Percentiles rank a stretch among this genome's conserved stretches.
These are phyloP conservation scores for Poeciliopsis retropinna DNA, from an alignment of 2,113 vertebrate species.

Conservation along the genomic window DNA sequence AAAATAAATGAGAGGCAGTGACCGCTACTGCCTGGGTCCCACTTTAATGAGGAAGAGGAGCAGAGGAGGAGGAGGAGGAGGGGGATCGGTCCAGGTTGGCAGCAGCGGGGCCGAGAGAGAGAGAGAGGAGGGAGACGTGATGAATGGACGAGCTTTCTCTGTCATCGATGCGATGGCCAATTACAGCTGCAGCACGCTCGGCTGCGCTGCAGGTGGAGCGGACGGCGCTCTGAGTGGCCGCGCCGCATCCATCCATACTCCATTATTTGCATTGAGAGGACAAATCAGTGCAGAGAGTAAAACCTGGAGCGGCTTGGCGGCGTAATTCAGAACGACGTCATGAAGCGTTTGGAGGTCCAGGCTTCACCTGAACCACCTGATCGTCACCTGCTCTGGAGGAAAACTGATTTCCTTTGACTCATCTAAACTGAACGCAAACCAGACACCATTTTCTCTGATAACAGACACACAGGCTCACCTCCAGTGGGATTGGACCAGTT, in stretches of 20 bases:
- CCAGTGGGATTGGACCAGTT: no score
- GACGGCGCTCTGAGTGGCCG: slow-evolving; percentile 35
- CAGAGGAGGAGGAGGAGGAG: slow-evolving; percentile 38
- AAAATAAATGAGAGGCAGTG: slow-evolving; percentile 86
- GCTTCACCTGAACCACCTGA: background rate
- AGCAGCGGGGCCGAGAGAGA: slow-evolving; percentile 48
- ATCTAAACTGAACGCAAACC: background rate
- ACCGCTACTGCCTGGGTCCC: slow-evolving; percentile 79
- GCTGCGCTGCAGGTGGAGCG: slow-evolving; percentile 67
- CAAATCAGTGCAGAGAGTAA: slow-evolving; percentile 18
- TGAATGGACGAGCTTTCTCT: slow-evolving; percentile 70
- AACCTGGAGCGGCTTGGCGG: slow-evolving; percentile 29
- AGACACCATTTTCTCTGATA: background rate
- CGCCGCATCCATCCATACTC: slow-evolving; percentile 43
- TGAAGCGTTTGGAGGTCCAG: background rate
- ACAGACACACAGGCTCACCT: no score
- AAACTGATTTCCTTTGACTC: no score
- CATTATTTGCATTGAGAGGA: slow-evolving; percentile 67
- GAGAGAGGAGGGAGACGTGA: slow-evolving; percentile 50
- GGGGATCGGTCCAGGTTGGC: slow-evolving; percentile 47
- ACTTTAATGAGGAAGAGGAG: slow-evolving; percentile 81
- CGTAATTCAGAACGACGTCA: slow-evolving; percentile 13
- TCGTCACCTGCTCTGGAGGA: background rate
- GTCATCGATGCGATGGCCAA: slow-evolving; percentile 71
- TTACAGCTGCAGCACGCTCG: slow-evolving; percentile 71